Base-by-base conservation (phyloP, 2,797 vertebrate genomes). In the Sitta carolinensis region DNA sequence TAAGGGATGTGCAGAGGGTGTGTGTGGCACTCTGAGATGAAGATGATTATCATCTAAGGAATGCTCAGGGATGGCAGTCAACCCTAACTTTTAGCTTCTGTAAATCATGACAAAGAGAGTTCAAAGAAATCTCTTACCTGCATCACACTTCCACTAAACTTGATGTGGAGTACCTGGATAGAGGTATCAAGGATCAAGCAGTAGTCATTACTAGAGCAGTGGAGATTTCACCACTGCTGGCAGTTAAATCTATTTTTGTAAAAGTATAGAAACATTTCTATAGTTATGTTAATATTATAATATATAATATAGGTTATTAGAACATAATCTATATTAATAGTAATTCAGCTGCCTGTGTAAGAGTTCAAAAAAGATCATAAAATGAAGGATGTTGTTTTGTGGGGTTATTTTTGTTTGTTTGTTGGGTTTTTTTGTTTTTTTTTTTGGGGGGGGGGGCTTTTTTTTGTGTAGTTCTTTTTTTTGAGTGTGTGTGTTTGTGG, bases 1-100 rank as follows among this genome's bases (percentile, higher is more conserved):
- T 20, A 26, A 3, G 4, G 6, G 40, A 26, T 1, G 3, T 10
- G 30, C 16, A 62, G 40, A 13, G 38, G 2, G 2, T 5, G 17
- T 15, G 19, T 45, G 17, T 26, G 27, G 12, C 19, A 64, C 11
- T 62, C 81, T 57, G 58, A 25, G 21, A 4, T 45, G 23, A 40
- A 40, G 20, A 12, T 20, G 34, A 13, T 34, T 47, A 4, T 40
- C 22, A 36, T 23, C 25, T 45, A 40, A 73, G 48, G 21, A 50
- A 21, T 87, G 50, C 21, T 58, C 43, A 58, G 64, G 43, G 27
- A 11, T 57, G 40, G 5, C 40, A 64, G 66, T 17, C n/a, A 89
- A 18, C 16, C 9, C 26, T 45, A 59, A 61, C 10, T n/a, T 89
- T 70, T 79, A 72, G 19, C 7, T 54, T n/a, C 12, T 1, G 11